Percentiles rank a stretch among this genome's conserved stretches.
These are phyloP conservation scores for Antedon mediterranea DNA, from an alignment of 53 echinoderm and acorn worm genomes.

Conservation along the genomic window DNA sequence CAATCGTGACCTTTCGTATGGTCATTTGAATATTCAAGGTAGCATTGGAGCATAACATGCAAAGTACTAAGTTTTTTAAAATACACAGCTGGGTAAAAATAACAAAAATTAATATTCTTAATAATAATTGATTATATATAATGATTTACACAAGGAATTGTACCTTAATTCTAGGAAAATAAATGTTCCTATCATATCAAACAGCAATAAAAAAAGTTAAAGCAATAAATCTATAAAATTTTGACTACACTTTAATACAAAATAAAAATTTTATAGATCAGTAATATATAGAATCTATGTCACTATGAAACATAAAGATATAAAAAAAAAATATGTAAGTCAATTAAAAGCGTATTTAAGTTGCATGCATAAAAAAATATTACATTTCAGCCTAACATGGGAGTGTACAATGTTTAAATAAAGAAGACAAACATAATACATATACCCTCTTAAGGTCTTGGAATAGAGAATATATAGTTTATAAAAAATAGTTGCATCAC, in stretches of 20 bases:
- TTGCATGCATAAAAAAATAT: neutral
- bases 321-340: neutral
- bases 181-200: neutral
- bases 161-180: neutral
- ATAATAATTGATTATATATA: neutral
- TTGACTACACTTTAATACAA: neutral
- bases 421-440: neutral
- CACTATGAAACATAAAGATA: neutral
- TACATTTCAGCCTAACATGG: neutral
- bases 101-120: neutral
- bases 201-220: neutral
- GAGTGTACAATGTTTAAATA: neutral
- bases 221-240: neutral
- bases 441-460: neutral
- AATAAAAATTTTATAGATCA: neutral
- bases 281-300: neutral
- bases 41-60: neutral
- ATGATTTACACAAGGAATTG: neutral
- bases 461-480: neutral
- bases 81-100: neutral
- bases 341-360: neutral
- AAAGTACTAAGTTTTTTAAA: neutral
- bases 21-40: constrained; percentile 1
- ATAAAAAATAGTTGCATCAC: neutral
- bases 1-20: neutral